A percentile compares a stretch with the other conserved stretches of the same genome.
Conservation (phyloP, 2,113 vertebrate species). For the Syngnathus scovelli region DNA sequence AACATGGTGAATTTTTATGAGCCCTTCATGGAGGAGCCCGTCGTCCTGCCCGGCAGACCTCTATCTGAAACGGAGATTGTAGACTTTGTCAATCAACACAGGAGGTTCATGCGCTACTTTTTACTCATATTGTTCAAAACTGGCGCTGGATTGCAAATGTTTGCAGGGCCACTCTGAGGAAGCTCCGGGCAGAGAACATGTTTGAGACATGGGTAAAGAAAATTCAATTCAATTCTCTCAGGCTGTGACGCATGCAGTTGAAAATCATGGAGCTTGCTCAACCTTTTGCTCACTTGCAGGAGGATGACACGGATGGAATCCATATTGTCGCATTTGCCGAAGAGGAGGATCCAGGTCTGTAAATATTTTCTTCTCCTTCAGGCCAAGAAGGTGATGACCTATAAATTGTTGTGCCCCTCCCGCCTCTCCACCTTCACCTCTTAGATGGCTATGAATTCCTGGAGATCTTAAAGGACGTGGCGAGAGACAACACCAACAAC, state of each 20-base stretch:
- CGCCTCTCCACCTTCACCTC: no score
- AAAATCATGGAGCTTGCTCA: not conserved
- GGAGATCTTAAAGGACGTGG: constrained; percentile 94
- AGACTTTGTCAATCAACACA: constrained; percentile 87
- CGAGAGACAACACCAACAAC: constrained; percentile 93
- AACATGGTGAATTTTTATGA: constrained; percentile 98
- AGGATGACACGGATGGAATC: constrained; percentile 93
- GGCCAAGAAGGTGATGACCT: not conserved
- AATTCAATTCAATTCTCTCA: not conserved
- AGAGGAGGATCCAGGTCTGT: constrained; percentile 89
- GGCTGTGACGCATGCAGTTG: not conserved
- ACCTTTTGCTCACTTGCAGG: constrained; percentile 60
- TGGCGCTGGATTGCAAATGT: not conserved
- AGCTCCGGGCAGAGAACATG: constrained; percentile 92
- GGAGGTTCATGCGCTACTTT: constrained; percentile 68
- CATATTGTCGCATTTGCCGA: constrained; percentile 97
- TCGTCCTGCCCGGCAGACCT: constrained; percentile 83
- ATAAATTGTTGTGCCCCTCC: constrained; percentile 18
- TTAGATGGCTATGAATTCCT: constrained; percentile 95
- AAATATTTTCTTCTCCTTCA: not conserved
- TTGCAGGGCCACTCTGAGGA: constrained; percentile 86
- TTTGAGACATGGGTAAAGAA: constrained; percentile 93
- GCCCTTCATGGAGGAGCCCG: constrained; percentile 93
- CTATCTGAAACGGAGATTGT: constrained; percentile 88
- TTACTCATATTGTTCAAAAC: not conserved